Percentiles rank a stretch among this genome's conserved stretches.
phyloP scores from a whole-genome alignment of 2,888 invertebrate genomes.

The Spicauda simplicius region DNA sequence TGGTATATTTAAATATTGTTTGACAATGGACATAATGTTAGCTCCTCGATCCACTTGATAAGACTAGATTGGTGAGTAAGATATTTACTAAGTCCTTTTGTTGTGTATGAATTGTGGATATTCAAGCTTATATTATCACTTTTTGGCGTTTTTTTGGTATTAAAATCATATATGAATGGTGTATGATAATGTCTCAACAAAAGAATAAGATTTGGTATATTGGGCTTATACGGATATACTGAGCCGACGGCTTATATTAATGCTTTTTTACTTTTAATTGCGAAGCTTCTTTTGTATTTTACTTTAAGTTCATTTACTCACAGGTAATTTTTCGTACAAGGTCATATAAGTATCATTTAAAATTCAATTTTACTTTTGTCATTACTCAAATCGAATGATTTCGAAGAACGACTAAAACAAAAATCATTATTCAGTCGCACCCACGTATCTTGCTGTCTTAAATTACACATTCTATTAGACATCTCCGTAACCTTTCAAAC shows the following conservation, averaged over 20 bases:
- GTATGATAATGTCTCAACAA: too few species aligned
- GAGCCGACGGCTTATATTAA: neutral
- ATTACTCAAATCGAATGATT: neutral
- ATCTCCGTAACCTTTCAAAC: conserved; percentile 57
- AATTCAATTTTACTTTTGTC: neutral
- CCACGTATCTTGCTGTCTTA: conserved; percentile 74
- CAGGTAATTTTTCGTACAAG: too few species aligned
- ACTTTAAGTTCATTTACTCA: too few species aligned
- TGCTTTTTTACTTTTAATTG: neutral
- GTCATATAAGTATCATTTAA: neutral
- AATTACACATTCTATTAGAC: conserved; percentile 68
- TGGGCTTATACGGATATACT: too few species aligned
- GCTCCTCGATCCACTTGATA: conserved; percentile 25
- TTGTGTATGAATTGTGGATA: too few species aligned
- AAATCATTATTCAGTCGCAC: conserved; percentile 44
- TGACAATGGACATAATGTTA: conserved; percentile 28
- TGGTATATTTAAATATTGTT: conserved; percentile 35
- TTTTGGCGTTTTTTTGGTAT: too few species aligned
- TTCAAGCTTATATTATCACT: too few species aligned
- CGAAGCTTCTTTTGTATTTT: too few species aligned
- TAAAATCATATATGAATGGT: too few species aligned
- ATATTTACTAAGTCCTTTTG: neutral
- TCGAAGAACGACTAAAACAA: neutral
- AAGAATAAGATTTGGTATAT: too few species aligned
- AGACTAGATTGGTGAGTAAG: neutral